phyloP scores from a whole-genome alignment of 2,113 vertebrate species.

The Sprattus sprattus region DNA sequence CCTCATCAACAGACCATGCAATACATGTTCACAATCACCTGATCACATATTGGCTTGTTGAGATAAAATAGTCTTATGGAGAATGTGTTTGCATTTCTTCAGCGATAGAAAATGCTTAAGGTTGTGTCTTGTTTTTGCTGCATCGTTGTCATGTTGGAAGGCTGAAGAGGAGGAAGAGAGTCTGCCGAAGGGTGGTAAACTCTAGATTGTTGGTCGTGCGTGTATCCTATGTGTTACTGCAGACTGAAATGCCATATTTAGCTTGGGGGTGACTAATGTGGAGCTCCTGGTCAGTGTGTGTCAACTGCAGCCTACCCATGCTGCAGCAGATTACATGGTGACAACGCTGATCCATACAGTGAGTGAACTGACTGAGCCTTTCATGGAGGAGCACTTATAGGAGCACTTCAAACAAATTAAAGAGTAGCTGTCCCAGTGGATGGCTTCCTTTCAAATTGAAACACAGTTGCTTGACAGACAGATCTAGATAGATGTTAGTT shows the following conservation, averaged over 20 bases:
- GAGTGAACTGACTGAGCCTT: neutral
- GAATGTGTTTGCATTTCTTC: neutral
- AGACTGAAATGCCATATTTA: conserved; percentile 22
- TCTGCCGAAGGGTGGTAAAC: neutral
- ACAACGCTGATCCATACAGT: neutral
- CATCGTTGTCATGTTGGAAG: neutral
- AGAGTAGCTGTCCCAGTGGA: neutral
- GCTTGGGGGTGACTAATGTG: conserved; percentile 20
- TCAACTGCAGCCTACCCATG: neutral
- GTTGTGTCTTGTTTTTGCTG: neutral
- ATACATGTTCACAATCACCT: neutral
- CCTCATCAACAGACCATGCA: conserved; percentile 57
- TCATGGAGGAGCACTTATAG: neutral
- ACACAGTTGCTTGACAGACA: too few species aligned
- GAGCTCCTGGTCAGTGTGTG: neutral
- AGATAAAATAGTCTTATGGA: neutral
- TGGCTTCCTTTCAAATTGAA: too few species aligned
- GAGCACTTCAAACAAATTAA: neutral
- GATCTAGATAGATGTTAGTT: neutral
- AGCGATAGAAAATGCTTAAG: neutral
- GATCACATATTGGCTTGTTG: neutral
- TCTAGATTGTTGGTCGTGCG: neutral
- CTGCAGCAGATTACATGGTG: neutral
- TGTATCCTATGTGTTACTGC: conserved; percentile 28
- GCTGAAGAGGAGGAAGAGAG: neutral